phyloP scores from a whole-genome alignment of 2,113 vertebrate genomes.

The Sialia sialis region DNA sequence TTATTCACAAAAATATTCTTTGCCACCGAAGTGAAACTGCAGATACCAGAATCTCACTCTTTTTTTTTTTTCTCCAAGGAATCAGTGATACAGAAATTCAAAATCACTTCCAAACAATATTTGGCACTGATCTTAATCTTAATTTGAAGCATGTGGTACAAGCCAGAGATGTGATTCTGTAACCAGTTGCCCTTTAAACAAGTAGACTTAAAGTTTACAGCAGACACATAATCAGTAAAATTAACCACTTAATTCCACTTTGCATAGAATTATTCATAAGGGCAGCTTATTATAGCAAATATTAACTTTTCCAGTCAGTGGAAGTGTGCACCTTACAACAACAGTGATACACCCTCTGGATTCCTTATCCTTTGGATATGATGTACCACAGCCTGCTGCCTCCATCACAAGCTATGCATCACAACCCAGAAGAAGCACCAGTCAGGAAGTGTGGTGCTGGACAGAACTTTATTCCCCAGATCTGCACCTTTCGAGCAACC shows the following conservation, averaged over 20 bases:
- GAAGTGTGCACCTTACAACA: not conserved
- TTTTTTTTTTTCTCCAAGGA: not conserved
- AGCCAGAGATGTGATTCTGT: not conserved
- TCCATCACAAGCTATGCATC: not conserved
- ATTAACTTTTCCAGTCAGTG: not conserved
- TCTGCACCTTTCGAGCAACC: not conserved
- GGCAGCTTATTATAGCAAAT: not conserved
- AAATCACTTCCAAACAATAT: not conserved
- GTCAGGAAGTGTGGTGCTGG: not conserved
- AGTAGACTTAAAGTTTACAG: not conserved
- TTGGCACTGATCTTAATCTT: conserved; percentile 14
- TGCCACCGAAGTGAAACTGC: not conserved
- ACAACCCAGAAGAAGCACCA: not conserved
- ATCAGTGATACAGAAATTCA: not conserved
- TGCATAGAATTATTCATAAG: not conserved
- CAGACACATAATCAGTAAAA: not conserved
- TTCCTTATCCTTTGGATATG: not conserved
- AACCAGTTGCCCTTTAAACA: conserved; percentile 1
- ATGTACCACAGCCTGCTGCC: not conserved
- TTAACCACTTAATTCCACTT: not conserved
- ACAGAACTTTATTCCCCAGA: not conserved
- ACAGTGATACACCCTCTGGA: fast-evolving
- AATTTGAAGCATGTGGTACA: conserved; percentile 15
- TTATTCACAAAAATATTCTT: not conserved
- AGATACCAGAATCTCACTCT: not conserved